Conservation (phyloP, 2,797 vertebrate species). For the Oophaga sylvatica region DNA sequence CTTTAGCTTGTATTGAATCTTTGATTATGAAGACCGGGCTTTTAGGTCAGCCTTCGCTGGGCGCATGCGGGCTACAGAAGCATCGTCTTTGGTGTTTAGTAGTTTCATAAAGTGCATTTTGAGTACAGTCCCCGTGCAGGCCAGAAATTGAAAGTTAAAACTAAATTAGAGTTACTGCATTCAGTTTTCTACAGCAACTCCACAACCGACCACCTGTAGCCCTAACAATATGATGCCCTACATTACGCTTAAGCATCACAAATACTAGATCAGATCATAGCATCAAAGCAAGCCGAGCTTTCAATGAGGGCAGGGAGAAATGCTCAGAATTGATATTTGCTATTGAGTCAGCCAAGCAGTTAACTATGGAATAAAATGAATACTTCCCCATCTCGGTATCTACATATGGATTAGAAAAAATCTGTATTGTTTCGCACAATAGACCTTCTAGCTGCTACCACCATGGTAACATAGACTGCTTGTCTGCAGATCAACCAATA, state of each 20-base stretch:
- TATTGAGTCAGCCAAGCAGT: not conserved
- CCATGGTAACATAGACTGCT: constrained; percentile 34
- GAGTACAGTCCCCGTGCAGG: too few relatives aligned
- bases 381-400: not conserved
- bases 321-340: constrained; percentile 9
- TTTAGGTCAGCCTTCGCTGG: too few relatives aligned
- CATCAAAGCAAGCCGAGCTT: not conserved
- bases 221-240: not conserved
- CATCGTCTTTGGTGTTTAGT: too few relatives aligned
- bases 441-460: not conserved
- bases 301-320: not conserved
- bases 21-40: too few relatives aligned
- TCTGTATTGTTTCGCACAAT: constrained; percentile 8
- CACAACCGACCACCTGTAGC: not conserved
- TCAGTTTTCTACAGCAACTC: not conserved
- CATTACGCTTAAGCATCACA: not conserved
- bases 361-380: not conserved
- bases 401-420: not conserved
- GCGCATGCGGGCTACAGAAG: too few relatives aligned
- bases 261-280: too few relatives aligned
- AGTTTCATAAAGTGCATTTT: too few relatives aligned
- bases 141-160: not conserved
- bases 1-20: too few relatives aligned
- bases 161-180: not conserved
- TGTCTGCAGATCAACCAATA: constrained; percentile 20